phyloP scores from a whole-genome alignment of 2,888 invertebrate species.

The Poecilobothrus nobilitatus region DNA sequence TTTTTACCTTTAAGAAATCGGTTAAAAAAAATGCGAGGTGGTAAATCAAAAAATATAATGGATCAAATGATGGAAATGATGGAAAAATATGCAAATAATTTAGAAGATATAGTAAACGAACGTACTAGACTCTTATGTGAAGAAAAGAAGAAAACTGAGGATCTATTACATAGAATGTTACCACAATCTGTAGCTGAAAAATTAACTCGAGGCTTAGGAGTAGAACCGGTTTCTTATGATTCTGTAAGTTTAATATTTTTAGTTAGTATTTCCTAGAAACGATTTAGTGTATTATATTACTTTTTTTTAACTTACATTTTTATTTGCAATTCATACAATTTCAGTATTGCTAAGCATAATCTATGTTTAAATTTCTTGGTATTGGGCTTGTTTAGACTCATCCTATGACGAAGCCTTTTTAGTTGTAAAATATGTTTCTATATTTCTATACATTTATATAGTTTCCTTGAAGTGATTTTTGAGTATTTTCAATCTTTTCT shows the following conservation, averaged over 20 bases:
- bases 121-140: constrained; percentile 80
- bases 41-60: constrained; percentile 79
- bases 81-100: constrained; percentile 91
- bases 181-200: constrained; percentile 87
- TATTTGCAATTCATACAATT: no score
- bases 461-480: no score
- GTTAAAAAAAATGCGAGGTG: constrained; percentile 85
- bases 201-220: constrained; percentile 77
- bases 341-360: no score
- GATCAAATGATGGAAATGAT: constrained; percentile 98
- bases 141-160: constrained; percentile 90
- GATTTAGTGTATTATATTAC: background rate
- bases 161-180: constrained; percentile 86
- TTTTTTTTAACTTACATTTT: no score
- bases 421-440: no score
- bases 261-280: background rate
- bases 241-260: constrained; percentile 48
- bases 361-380: no score
- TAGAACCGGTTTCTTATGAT: constrained; percentile 89
- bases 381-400: no score
- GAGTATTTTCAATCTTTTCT: no score
- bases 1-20: constrained; percentile 42
- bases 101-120: constrained; percentile 89
- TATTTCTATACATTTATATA: no score
- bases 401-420: no score